Evolutionary conservation across 53 echinoderm and acorn worm genomes (phyloP), one percentile per base, ranked within the genome.

Genomic region (Paracentrotus lividus): DNA sequence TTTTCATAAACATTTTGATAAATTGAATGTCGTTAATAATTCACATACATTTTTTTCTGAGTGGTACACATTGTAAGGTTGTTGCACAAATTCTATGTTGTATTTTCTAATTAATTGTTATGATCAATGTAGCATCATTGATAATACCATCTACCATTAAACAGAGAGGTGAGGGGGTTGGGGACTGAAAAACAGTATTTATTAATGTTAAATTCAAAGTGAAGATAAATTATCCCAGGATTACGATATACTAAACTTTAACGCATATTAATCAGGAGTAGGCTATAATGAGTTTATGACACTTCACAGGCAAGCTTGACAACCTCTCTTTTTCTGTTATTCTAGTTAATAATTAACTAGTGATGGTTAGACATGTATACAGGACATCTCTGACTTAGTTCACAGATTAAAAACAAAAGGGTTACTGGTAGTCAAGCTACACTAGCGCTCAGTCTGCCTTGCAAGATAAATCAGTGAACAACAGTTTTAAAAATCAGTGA

Each of bases 281-380:
- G 21, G 38, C 72, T 16, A 21, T 40, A 72, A 72, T 38, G 72
- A 72, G 72, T 72, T 72, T 72, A 72, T 72, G 72, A 72, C 72
- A 72, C 36, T 67, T 67, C 12, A 33, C 33, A n/a, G 67, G 38
- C 72, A 72, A 72, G 18, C 20, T 36, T 38, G 38, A 16, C 72
- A 36, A 72, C 72, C 42, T 20, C 9, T 40, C 40, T 72, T 72
- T 38, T 38, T n/a, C n/a, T n/a, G 38, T 69, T 69, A 69, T 16
- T 38, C 18, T 38, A 72, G 72, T 72, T 72, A 72, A 72, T 72
- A 42, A 72, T 72, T 72, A 72, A 72, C 72, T 40, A 72, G n/a
- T n/a, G n/a, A n/a, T n/a, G 38, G 4, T 40, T 4, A 36, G 5
- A 40, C 40, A 72, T 5, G 49, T 49, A 34, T 72, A 72, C 20